Base-by-base conservation (phyloP, 1,140 invertebrate genomes). In the Heliconius hewitsoni region DNA sequence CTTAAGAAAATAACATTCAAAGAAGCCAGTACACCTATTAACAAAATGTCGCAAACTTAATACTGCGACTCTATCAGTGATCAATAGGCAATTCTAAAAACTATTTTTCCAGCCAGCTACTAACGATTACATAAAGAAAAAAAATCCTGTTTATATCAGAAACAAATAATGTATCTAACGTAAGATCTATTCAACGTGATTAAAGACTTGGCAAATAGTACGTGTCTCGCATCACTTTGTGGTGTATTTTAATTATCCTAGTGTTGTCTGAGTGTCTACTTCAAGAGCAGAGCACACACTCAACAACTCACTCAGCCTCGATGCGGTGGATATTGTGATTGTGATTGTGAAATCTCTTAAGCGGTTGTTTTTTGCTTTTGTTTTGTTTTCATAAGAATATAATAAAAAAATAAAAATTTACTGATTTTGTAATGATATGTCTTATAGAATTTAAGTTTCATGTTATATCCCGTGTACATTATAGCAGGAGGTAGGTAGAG, bases 181-280 rank as follows among this genome's bases (percentile, higher is more conserved):
- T n/a, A 75, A 55, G 66, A 72, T 77, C 70, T 78, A 74, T 66
- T 60, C 60, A 55, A 70, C 71, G 52, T 73, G 71, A 76, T 81
- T 74, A 74, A 66, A 77, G 73, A 60, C 74, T 73, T n/a, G 37
- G 70, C 30, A 72, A 73, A 34, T 50, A 71, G 57, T 52, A 74
- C 79, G 71, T 76, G 75, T 77, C 79, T 80, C 70, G 74, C 74
- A 76, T 80, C 76, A 76, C 55, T 37, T 18, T 57, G 79, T 42
- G 60, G 39, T 73, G 75, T 39, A 42, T 77, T 81, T 81, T 81
- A 81, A 81, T 81, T 81, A 81, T 81, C 74, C 70, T 72, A 71
- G 79, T 74, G 79, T 81, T 77, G 79, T 81, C 79, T 81, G 74
- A 81, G 79, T 77, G 72, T 74, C 37, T 50, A 71, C 79, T 77